phyloP scores from a whole-genome alignment of 2,888 invertebrate species.

The Philereme transversata region DNA sequence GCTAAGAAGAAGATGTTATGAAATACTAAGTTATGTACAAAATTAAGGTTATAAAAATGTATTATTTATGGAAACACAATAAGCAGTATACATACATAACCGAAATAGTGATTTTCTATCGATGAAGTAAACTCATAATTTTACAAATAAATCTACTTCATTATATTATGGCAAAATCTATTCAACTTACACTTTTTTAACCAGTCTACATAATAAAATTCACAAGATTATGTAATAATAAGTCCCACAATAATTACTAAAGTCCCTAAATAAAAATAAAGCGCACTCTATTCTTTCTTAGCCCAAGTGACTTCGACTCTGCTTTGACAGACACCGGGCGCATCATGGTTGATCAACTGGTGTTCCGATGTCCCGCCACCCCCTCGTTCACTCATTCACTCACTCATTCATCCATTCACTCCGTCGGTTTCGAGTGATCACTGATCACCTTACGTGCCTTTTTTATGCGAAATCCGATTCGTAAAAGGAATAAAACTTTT shows the following conservation, averaged over 20 bases:
- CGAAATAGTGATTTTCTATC: too few relatives aligned
- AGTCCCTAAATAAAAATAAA: slow-evolving; percentile 12
- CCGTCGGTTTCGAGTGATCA: slow-evolving; percentile 76
- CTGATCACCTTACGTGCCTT: slow-evolving; percentile 70
- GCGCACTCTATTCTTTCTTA: slow-evolving; percentile 55
- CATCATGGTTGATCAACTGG: slow-evolving; percentile 81
- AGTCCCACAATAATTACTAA: too few relatives aligned
- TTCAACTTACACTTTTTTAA: not conserved
- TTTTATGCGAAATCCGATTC: slow-evolving; percentile 52
- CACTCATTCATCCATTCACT: slow-evolving; percentile 60
- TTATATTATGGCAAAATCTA: too few relatives aligned
- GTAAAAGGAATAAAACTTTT: slow-evolving; percentile 50
- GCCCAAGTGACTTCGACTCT: slow-evolving; percentile 48
- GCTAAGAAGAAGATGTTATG: too few relatives aligned
- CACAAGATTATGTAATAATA: not conserved
- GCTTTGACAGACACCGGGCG: slow-evolving; percentile 70
- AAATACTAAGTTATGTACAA: slow-evolving; percentile 9
- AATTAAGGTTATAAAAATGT: not conserved
- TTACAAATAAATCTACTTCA: too few relatives aligned
- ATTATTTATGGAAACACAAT: slow-evolving; percentile 2
- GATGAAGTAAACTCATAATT: too few relatives aligned
- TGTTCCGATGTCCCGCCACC: slow-evolving; percentile 62
- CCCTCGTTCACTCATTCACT: slow-evolving; percentile 66
- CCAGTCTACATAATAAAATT: not conserved
- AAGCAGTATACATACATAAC: not conserved